These are phyloP conservation scores for Dermolepida albohirtum DNA, from an alignment of 2,888 invertebrate species.

Conservation along the genomic window DNA sequence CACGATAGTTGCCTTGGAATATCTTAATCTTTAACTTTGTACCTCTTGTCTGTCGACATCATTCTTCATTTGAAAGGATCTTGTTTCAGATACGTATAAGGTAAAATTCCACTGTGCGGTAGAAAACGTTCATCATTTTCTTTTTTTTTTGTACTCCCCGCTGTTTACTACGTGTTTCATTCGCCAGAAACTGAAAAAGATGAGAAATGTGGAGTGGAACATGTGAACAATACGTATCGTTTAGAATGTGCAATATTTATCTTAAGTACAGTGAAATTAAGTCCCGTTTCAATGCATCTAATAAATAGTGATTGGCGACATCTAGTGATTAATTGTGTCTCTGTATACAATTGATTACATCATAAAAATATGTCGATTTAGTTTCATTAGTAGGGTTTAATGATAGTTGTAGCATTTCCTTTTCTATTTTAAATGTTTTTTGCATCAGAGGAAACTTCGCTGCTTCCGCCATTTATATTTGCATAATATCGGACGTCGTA, in stretches of 20 bases:
- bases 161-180: constrained; percentile 47
- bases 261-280: neutral
- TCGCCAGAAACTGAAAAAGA: constrained; percentile 26
- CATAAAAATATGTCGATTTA: neutral
- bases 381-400: constrained; percentile 13
- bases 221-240: neutral
- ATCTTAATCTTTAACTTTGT: constrained; percentile 51
- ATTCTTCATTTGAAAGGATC: constrained; percentile 52
- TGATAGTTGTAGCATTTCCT: constrained; percentile 7
- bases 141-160: constrained; percentile 45
- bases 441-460: neutral
- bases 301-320: neutral
- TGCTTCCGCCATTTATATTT: constrained; percentile 26
- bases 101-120: constrained; percentile 67
- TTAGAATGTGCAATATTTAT: neutral
- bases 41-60: constrained; percentile 50
- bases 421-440: constrained; percentile 17
- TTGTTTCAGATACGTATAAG: constrained; percentile 52
- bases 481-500: constrained; percentile 38
- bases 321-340: too few relatives aligned
- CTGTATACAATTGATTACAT: neutral
- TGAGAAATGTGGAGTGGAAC: constrained; percentile 16
- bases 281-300: constrained; percentile 5
- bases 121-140: constrained; percentile 62
- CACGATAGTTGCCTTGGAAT: constrained; percentile 46